Evolutionary conservation across 1,140 invertebrate genomes (phyloP).

Genomic region (Drosophila leontia): DNA sequence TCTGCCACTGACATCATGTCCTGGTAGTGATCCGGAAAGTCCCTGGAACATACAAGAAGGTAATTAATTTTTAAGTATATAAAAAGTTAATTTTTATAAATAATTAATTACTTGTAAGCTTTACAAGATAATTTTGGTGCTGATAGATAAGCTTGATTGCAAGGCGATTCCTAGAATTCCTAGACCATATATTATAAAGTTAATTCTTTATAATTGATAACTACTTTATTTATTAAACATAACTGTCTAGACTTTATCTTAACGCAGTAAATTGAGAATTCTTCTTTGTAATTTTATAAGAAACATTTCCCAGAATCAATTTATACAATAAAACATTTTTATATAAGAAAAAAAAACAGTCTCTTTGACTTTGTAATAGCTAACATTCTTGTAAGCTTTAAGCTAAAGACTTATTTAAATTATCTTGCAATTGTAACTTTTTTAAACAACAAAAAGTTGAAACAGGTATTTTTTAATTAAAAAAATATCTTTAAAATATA

Average conservation of each 20-base stretch:
- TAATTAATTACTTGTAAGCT: not conserved
- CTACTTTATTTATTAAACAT: not conserved
- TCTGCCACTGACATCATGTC: slow-evolving; percentile 84
- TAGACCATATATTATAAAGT: not conserved
- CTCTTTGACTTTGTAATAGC: not conserved
- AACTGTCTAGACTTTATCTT: not conserved
- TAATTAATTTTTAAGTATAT: too few species aligned
- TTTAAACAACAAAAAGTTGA: not conserved
- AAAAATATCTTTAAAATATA: not conserved
- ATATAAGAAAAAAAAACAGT: not conserved
- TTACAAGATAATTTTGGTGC: not conserved
- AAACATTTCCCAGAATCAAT: not conserved
- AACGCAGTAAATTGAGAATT: not conserved
- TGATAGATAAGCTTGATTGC: not conserved
- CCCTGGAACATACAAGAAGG: slow-evolving; percentile 7
- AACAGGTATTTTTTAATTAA: not conserved
- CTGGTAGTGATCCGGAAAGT: slow-evolving; percentile 67
- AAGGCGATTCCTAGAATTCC: not conserved
- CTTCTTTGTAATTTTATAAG: not conserved
- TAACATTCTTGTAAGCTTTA: not conserved
- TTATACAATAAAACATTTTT: not conserved
- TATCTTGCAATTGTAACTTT: not conserved
- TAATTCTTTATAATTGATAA: not conserved
- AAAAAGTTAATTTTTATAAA: not conserved
- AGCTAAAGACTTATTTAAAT: not conserved